Conservation (phyloP, 2,113 vertebrate genomes). For the Leptobrachium ailaonicum region DNA sequence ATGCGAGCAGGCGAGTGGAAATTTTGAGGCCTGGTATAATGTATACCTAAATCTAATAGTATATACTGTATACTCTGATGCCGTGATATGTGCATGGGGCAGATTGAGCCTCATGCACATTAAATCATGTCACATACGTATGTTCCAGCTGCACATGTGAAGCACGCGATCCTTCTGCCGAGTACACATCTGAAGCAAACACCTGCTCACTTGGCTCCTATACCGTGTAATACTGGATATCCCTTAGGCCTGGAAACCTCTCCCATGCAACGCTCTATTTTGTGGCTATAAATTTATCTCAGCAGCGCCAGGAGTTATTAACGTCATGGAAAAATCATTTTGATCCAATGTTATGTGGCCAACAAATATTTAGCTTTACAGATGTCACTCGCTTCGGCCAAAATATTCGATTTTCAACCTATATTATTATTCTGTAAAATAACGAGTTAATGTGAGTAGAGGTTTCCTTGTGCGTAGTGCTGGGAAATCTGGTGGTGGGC, state of each 20-base stretch:
- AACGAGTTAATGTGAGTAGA: background rate
- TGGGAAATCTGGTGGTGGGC: too few relatives aligned
- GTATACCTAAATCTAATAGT: too few relatives aligned
- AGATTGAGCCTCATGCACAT: too few relatives aligned
- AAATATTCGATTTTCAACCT: background rate
- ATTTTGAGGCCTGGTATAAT: too few relatives aligned
- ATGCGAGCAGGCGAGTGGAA: too few relatives aligned
- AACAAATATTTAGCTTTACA: background rate
- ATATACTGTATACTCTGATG: too few relatives aligned
- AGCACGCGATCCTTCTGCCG: too few relatives aligned
- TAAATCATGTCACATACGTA: too few relatives aligned
- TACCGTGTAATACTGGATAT: slow-evolving; percentile 18
- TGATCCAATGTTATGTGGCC: background rate
- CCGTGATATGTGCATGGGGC: too few relatives aligned
- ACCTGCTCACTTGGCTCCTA: slow-evolving; percentile 22
- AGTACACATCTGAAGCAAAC: background rate
- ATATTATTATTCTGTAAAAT: background rate
- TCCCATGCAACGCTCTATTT: background rate
- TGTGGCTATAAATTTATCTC: background rate
- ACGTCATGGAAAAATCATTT: slow-evolving; percentile 13
- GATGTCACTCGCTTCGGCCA: background rate
- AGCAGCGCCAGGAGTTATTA: slow-evolving; percentile 6
- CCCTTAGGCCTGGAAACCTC: background rate
- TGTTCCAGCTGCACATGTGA: too few relatives aligned
- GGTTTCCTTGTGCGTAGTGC: too few relatives aligned